Percentiles rank a stretch among this genome's conserved stretches.
Conservation (phyloP, 2,113 vertebrate genomes). For the Carlito syrichta region DNA sequence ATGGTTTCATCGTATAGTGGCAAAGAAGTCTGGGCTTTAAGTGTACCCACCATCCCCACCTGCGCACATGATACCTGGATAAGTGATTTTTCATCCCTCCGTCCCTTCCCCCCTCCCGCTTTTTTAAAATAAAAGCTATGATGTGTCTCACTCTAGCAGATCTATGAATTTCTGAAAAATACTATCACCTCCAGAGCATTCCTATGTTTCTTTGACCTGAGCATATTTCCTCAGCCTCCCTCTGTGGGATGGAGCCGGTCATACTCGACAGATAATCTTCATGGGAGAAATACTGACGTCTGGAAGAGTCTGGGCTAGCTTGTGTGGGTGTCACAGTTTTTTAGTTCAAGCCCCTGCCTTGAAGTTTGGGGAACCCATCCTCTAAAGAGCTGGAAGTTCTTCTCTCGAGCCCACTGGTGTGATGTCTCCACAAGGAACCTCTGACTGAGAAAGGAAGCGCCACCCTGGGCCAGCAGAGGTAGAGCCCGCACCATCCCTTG, state of each 20-base stretch:
- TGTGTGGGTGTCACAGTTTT: accelerated
- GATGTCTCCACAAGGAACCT: neutral
- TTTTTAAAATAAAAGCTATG: too few species aligned
- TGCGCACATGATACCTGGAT: too few species aligned
- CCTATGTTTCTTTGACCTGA: accelerated
- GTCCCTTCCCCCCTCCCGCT: too few species aligned
- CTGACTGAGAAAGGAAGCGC: neutral
- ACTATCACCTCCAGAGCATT: neutral
- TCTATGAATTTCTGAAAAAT: neutral
- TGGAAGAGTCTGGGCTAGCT: neutral
- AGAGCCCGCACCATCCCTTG: accelerated
- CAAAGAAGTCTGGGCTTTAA: too few species aligned
- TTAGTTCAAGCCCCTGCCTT: neutral
- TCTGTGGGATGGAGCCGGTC: neutral
- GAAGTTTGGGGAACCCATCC: neutral
- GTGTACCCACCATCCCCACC: too few species aligned
- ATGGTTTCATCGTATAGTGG: too few species aligned
- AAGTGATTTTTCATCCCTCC: too few species aligned
- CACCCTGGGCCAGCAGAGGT: too few species aligned
- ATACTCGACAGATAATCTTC: neutral
- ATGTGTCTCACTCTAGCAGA: too few species aligned
- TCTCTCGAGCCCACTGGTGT: neutral
- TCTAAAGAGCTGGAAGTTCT: neutral
- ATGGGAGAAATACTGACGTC: accelerated
- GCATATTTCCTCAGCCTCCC: accelerated